Percentiles rank a stretch among this genome's conserved stretches.
These are phyloP conservation scores for Dryobota labecula DNA, from an alignment of 2,888 invertebrate species.

Conservation along the genomic window DNA sequence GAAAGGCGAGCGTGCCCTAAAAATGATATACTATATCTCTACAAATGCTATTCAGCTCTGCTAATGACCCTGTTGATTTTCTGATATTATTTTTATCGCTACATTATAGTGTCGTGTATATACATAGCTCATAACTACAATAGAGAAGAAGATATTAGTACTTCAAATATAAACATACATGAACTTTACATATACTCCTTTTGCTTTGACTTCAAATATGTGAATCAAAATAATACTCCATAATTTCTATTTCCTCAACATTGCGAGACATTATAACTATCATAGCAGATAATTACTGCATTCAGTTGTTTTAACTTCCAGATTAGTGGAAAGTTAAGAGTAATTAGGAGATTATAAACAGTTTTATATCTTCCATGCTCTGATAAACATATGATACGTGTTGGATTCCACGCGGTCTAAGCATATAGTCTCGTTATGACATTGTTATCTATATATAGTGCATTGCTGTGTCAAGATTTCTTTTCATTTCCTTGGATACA, in stretches of 20 bases:
- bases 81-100: no score
- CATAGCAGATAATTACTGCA: constrained; percentile 25
- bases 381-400: constrained; percentile 33
- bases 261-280: constrained; percentile 16
- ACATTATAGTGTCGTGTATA: no score
- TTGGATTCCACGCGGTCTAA: constrained; percentile 29
- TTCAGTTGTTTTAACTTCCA: constrained; percentile 25
- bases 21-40: no score
- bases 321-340: constrained; percentile 20
- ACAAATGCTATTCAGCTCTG: no score
- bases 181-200: no score
- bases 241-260: constrained; percentile 20
- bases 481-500: neutral
- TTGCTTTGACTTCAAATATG: neutral
- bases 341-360: constrained; percentile 44
- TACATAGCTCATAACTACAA: no score
- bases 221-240: neutral
- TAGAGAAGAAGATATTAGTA: neutral
- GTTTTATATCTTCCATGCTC: constrained; percentile 38
- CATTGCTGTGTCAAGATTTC: neutral
- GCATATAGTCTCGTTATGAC: constrained; percentile 6
- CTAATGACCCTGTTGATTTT: no score
- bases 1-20: no score
- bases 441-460: no score
- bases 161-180: no score